Evolutionary conservation across 2,797 vertebrate species (phyloP).

Genomic region (Sardinella longiceps): DNA sequence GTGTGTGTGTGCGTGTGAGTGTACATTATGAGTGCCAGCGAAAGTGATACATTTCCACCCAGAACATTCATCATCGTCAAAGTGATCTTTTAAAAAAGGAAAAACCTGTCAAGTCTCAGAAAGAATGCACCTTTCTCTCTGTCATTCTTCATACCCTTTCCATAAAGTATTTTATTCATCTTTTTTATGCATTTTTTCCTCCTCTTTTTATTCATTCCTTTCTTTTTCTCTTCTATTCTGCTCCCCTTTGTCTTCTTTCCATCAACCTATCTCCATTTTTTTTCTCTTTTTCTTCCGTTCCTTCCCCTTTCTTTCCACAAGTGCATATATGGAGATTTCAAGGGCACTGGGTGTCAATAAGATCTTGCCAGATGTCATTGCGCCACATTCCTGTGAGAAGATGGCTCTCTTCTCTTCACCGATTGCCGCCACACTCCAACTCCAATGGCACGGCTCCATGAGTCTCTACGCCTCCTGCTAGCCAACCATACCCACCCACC

Average conservation of each 20-base stretch:
- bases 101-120: slow-evolving; percentile 66
- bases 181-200: too few relatives aligned
- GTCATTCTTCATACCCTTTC: not conserved
- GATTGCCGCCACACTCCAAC: not conserved
- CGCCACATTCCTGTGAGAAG: slow-evolving; percentile 71
- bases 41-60: slow-evolving; percentile 46
- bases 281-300: not conserved
- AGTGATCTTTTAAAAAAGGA: slow-evolving; percentile 57
- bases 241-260: not conserved
- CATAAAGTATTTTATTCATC: not conserved
- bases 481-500: too few relatives aligned
- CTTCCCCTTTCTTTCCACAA: not conserved
- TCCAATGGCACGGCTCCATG: not conserved
- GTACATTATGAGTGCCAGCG: slow-evolving; percentile 32
- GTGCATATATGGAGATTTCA: slow-evolving; percentile 65
- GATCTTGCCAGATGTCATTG: slow-evolving; percentile 73
- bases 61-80: slow-evolving; percentile 57
- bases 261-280: not conserved
- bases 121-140: slow-evolving; percentile 58
- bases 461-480: not conserved
- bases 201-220: not conserved
- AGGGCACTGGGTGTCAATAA: slow-evolving; percentile 77
- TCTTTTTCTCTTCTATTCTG: not conserved
- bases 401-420: slow-evolving; percentile 53
- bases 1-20: not conserved